Evolutionary conservation across 1,140 invertebrate species (phyloP).

Genomic region (Scylla paramamosain): DNA sequence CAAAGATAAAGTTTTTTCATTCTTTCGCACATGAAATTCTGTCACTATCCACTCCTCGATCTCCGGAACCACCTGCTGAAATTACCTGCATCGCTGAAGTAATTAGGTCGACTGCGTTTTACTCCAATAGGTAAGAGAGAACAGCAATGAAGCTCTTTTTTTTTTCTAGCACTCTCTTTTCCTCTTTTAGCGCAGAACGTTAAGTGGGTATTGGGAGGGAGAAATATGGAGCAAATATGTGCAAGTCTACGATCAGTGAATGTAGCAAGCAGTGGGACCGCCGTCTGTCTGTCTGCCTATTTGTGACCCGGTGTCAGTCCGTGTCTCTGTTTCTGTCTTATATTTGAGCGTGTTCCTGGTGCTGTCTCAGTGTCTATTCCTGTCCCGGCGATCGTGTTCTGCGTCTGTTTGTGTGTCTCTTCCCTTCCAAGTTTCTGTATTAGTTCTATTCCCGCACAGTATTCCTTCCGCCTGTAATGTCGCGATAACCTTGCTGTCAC

Average conservation of each 20-base stretch:
- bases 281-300: neutral
- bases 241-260: neutral
- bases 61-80: neutral
- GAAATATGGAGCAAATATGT: neutral
- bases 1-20: neutral
- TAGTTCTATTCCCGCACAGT: neutral
- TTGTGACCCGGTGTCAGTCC: neutral
- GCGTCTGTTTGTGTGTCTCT: neutral
- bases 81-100: neutral
- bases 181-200: neutral
- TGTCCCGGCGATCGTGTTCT: neutral
- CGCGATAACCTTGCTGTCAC: neutral
- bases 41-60: neutral
- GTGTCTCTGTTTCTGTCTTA: neutral
- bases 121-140: neutral
- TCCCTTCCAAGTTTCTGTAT: neutral
- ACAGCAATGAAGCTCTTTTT: neutral
- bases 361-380: neutral
- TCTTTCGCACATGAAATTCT: neutral
- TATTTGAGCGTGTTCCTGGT: neutral
- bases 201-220: neutral
- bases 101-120: neutral
- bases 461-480: neutral
- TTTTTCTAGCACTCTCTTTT: neutral
- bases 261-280: neutral